A percentile compares a stretch with the other conserved stretches of the same genome.
Conservation (phyloP, 1,140 invertebrate species). For the Linepithema humile region DNA sequence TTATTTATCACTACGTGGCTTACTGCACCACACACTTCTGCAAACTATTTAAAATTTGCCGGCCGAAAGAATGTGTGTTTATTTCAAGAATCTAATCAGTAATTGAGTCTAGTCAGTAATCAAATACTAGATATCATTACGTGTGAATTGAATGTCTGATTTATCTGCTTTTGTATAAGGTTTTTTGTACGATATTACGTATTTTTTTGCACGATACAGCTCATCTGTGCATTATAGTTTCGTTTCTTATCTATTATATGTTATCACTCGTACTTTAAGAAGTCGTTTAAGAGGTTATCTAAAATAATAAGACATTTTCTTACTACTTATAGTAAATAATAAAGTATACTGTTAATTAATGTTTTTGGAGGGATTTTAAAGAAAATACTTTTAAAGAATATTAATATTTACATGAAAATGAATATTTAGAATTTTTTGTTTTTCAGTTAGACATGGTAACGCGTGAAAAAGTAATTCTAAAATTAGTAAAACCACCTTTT, state of each 20-base stretch:
- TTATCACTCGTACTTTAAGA: no score
- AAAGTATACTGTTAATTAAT: no score
- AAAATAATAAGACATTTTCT: neutral
- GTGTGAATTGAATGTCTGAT: constrained; percentile 4
- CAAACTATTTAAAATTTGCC: neutral
- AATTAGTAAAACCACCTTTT: no score
- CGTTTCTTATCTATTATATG: neutral
- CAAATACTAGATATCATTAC: constrained; percentile 32
- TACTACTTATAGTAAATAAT: neutral
- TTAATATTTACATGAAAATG: no score
- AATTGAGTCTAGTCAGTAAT: neutral
- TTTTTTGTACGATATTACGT: neutral
- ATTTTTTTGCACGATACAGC: neutral
- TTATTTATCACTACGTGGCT: constrained; percentile 14
- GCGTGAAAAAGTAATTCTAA: no score
- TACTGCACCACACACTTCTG: neutral
- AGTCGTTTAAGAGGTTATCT: no score
- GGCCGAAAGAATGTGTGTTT: neutral
- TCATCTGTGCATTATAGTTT: neutral
- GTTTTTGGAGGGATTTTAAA: no score
- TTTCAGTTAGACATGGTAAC: no score
- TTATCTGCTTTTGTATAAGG: neutral
- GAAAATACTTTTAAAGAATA: no score
- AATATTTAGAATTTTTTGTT: no score
- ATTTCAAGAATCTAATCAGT: constrained; percentile 50